These are phyloP conservation scores for Trichomalopsis sarcophagae DNA, from an alignment of 1,140 invertebrate species.

Conservation along the genomic window DNA sequence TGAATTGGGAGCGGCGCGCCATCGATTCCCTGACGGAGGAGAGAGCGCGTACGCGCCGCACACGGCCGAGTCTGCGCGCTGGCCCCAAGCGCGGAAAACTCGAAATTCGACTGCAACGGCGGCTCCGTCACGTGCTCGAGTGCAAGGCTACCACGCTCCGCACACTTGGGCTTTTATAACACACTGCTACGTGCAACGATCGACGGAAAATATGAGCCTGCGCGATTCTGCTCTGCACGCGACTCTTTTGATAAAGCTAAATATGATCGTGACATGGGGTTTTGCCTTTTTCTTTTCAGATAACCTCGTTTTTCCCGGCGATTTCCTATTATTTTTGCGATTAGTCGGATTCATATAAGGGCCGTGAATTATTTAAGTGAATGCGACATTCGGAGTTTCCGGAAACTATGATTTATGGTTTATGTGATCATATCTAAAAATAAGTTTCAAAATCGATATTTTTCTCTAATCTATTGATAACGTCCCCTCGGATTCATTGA, in stretches of 20 bases:
- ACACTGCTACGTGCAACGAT: not conserved
- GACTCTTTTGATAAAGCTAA: not conserved
- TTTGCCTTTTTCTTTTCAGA: not conserved
- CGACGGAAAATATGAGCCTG: not conserved
- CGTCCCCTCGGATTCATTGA: too few species aligned
- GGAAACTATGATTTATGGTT: too few species aligned
- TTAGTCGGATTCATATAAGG: too few species aligned
- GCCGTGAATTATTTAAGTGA: too few species aligned
- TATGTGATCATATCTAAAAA: too few species aligned
- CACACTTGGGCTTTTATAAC: not conserved
- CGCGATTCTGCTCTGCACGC: too few species aligned
- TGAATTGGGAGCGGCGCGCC: conserved; percentile 53
- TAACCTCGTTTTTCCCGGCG: too few species aligned
- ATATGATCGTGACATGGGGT: too few species aligned
- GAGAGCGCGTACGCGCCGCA: conserved; percentile 49
- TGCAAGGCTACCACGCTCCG: not conserved
- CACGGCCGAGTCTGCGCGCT: conserved; percentile 61
- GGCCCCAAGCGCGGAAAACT: conserved; percentile 57
- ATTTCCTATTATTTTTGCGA: too few species aligned
- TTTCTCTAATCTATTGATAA: too few species aligned
- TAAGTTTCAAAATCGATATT: too few species aligned
- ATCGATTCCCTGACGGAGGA: conserved; percentile 64
- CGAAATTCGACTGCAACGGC: conserved; percentile 49
- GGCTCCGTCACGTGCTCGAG: conserved; percentile 50
- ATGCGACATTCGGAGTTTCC: too few species aligned